Conservation (phyloP, 1,140 invertebrate species). For the Achatina immaculata region DNA sequence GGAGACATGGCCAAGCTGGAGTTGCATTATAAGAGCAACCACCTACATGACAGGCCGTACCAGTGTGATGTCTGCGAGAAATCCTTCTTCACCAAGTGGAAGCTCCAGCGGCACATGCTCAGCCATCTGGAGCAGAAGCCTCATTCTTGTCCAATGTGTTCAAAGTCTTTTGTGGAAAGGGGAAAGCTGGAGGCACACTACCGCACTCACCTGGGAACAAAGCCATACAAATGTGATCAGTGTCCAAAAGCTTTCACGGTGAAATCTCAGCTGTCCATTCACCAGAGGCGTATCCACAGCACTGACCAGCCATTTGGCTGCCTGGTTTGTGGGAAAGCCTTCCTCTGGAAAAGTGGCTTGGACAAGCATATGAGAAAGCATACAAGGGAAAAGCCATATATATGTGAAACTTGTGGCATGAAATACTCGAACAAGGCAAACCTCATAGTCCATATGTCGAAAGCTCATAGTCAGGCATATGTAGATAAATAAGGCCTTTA, state of each 20-base stretch:
- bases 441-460: constrained; percentile 32
- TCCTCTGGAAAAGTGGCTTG: constrained; percentile 37
- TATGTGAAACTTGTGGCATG: constrained; percentile 34
- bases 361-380: constrained; percentile 51
- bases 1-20: constrained; percentile 26
- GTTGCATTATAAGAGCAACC: constrained; percentile 33
- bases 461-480: constrained; percentile 31
- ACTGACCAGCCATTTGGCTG: constrained; percentile 37
- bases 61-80: constrained; percentile 40
- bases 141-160: constrained; percentile 35
- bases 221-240: constrained; percentile 34
- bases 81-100: constrained; percentile 35
- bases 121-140: constrained; percentile 39
- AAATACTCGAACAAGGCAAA: constrained; percentile 38
- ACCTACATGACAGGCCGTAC: constrained; percentile 35
- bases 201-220: constrained; percentile 38
- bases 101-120: constrained; percentile 36
- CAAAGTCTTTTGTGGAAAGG: constrained; percentile 29
- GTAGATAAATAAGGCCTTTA: constrained; percentile 17
- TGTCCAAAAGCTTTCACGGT: constrained; percentile 39
- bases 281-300: constrained; percentile 37
- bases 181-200: constrained; percentile 38
- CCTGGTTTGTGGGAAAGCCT: constrained; percentile 37
- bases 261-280: constrained; percentile 35
- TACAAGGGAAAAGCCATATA: constrained; percentile 49